A percentile compares a stretch with the other conserved stretches of the same genome.
These are phyloP conservation scores for Bombus ignitus DNA, from an alignment of 1,140 invertebrate species.

Conservation along the genomic window DNA sequence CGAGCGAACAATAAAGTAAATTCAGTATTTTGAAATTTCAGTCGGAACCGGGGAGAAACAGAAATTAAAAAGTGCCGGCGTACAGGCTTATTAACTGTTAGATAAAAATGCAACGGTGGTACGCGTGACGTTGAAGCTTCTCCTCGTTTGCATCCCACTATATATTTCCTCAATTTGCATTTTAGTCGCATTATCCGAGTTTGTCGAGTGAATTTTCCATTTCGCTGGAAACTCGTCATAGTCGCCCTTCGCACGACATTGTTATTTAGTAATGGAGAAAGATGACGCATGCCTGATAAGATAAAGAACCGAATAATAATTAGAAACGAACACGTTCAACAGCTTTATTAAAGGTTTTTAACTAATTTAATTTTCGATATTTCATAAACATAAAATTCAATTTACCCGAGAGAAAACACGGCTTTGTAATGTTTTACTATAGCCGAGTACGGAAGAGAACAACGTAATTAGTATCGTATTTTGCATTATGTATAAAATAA, in stretches of 20 bases:
- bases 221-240: neutral
- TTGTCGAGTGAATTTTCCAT: conserved; percentile 6
- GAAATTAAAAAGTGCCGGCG: conserved; percentile 4
- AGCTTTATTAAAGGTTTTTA: neutral
- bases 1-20: neutral
- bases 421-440: too few species aligned
- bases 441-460: too few species aligned
- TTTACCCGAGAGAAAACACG: too few species aligned
- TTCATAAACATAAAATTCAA: too few species aligned
- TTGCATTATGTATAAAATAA: neutral
- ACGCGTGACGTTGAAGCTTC: neutral
- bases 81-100: conserved; percentile 21
- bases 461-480: too few species aligned
- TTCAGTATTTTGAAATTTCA: neutral
- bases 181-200: conserved; percentile 11
- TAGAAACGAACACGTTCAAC: neutral
- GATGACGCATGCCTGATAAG: too few species aligned
- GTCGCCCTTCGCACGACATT: neutral
- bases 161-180: conserved; percentile 25
- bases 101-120: neutral
- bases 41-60: neutral
- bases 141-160: neutral
- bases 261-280: neutral
- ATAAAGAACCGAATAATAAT: neutral
- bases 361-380: too few species aligned